Conservation (phyloP, 2,113 vertebrate genomes). For the Willisornis vidua region DNA sequence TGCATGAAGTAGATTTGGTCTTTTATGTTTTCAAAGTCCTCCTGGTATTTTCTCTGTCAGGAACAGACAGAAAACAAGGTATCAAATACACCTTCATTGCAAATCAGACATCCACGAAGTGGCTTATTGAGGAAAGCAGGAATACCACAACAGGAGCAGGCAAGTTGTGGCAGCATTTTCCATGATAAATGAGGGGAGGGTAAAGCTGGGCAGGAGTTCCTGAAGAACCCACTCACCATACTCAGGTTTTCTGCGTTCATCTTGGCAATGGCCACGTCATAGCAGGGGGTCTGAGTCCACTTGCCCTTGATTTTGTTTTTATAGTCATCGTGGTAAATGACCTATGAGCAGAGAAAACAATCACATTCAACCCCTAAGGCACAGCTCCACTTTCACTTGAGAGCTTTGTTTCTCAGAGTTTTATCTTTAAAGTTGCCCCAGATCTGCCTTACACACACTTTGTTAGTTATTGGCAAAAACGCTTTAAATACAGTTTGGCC, state of each 20-base stretch:
- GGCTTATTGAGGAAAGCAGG: neutral
- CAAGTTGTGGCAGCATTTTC: neutral
- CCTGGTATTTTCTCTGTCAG: slow-evolving; percentile 90
- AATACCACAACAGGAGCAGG: neutral
- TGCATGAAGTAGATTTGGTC: slow-evolving; percentile 98
- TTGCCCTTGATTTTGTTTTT: slow-evolving; percentile 92
- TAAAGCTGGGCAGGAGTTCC: neutral
- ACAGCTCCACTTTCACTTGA: neutral
- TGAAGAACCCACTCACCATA: slow-evolving; percentile 75
- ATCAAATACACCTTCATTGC: neutral
- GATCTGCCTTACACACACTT: neutral
- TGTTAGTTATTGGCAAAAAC: neutral
- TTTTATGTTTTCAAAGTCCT: slow-evolving; percentile 86
- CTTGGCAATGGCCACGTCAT: slow-evolving; percentile 88
- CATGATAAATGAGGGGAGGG: neutral
- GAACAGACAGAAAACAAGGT: neutral
- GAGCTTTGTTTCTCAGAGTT: neutral
- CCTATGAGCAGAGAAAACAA: slow-evolving; percentile 63
- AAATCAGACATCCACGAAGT: neutral
- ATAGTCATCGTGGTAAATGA: slow-evolving; percentile 92
- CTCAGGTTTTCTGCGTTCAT: slow-evolving; percentile 93
- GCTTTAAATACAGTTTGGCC: neutral
- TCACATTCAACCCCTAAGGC: neutral
- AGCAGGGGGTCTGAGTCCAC: slow-evolving; percentile 97
- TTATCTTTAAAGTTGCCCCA: neutral